A percentile compares a stretch with the other conserved stretches of the same genome.
Evolutionary conservation across 2,113 vertebrate species (phyloP).

Genomic region (Crocuta crocuta): DNA sequence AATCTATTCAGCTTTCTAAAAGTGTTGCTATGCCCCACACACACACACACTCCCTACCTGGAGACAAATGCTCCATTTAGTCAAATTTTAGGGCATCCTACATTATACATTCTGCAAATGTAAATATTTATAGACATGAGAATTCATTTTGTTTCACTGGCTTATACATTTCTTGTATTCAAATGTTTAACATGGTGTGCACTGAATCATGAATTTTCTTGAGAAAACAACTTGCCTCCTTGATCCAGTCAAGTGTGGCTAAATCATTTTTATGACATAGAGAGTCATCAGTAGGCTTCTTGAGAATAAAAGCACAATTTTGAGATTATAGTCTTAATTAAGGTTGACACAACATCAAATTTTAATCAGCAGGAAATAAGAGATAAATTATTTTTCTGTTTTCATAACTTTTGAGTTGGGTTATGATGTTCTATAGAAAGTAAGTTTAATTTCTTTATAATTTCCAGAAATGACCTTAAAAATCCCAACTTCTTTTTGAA

Average conservation of each 20-base stretch:
- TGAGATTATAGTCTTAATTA: neutral
- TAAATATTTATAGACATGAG: constrained; percentile 44
- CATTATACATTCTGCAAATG: neutral
- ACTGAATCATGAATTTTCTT: constrained; percentile 19
- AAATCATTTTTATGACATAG: neutral
- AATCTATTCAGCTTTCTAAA: constrained; percentile 59
- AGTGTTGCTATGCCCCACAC: neutral
- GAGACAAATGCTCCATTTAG: neutral
- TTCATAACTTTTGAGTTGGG: neutral
- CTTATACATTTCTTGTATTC: neutral
- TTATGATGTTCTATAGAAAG: neutral
- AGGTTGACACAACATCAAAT: neutral
- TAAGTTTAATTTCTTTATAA: neutral
- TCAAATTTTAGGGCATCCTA: constrained; percentile 2
- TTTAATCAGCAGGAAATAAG: neutral
- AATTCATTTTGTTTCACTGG: neutral
- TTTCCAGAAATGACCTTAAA: neutral
- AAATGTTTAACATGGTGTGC: neutral
- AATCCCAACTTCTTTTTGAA: neutral
- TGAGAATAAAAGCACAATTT: neutral
- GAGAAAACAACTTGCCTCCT: neutral
- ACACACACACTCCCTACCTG: neutral
- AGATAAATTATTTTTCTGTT: constrained; percentile 30
- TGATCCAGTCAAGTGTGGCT: neutral
- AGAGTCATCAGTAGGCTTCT: neutral